Evolutionary conservation across 2,113 vertebrate genomes (phyloP), one percentile per base, ranked within the genome.

Genomic region (Microtus ochrogaster): DNA sequence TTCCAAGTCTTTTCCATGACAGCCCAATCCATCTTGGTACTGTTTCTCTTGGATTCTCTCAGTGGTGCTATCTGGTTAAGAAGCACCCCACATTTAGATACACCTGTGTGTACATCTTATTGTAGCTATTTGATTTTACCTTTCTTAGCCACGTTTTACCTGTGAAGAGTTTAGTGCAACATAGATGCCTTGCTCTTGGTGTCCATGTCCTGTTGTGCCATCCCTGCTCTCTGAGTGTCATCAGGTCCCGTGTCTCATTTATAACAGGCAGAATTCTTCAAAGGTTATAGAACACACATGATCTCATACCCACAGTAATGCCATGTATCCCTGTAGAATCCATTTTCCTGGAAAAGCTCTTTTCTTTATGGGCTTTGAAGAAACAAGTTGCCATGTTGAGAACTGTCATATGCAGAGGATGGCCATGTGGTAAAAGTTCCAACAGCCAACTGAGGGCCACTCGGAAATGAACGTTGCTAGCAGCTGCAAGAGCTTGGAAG

Each of bases 341-440:
- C 91, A 65, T n/a, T 84, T 74, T 49, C 44, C 14, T 91, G 77
- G 61, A 92, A 82, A 82, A 91, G 33, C 12, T 4, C 44, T 94
- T 24, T 84, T 90, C 9, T 28, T 89, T 73, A n/a, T 26, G 63
- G 55, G 28, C 83, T 85, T 44, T 73, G 72, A 77, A 77, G 63
- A 84, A 55, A 41, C 13, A 44, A 84, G n/a, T 22, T 96, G 58
- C 72, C 30, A 14, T 3, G 2, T 44, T 63, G 36, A 63, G 79
- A 47, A 76, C 58, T 73, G 63, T 39, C 24, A 30, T 13, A 14
- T 58, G 55, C 55, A 36, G 33, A 78, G 21, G 91, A 47, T 47
- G 47, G 36, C 24, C 73, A 79, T 33, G 47, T 70, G 21, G 44
- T 36, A 39, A 90, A 36, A 39, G 65, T 36, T 10, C 52, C 47